A percentile compares a stretch with the other conserved stretches of the same genome.
phyloP scores from a whole-genome alignment of 2,113 vertebrate genomes.

The Gymnogyps californianus region DNA sequence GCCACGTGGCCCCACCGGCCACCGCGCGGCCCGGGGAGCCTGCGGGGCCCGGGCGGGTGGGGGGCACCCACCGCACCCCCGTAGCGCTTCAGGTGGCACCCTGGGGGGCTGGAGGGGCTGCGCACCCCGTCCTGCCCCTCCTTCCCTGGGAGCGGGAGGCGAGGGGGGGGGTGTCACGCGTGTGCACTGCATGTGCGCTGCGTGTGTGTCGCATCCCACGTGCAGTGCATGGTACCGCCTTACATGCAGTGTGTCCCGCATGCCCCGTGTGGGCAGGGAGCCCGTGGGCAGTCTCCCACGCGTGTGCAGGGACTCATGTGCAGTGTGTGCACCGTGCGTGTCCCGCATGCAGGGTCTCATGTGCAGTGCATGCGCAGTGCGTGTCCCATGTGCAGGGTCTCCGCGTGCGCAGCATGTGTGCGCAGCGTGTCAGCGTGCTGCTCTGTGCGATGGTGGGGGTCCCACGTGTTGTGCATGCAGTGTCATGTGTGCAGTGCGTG shows the following conservation, averaged over 20 bases:
- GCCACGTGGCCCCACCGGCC: neutral
- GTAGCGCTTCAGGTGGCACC: too few species aligned
- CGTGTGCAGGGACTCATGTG: neutral
- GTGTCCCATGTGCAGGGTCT: too few species aligned
- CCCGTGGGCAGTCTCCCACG: neutral
- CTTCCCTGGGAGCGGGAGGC: rapidly evolving
- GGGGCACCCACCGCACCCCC: neutral
- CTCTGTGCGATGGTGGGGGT: rapidly evolving
- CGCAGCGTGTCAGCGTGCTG: rapidly evolving
- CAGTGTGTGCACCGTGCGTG: too few species aligned
- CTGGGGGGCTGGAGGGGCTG: too few species aligned
- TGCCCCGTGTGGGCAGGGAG: neutral
- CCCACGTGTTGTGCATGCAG: rapidly evolving
- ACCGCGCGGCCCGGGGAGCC: neutral
- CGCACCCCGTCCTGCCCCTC: neutral
- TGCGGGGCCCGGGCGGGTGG: neutral
- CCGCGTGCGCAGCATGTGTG: too few species aligned
- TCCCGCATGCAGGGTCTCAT: too few species aligned
- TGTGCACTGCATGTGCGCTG: rapidly evolving
- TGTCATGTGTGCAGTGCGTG: rapidly evolving
- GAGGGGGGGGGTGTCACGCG: neutral
- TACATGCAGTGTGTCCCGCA: rapidly evolving
- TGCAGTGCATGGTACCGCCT: rapidly evolving
- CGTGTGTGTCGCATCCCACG: too few species aligned
- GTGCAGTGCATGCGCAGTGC: neutral